Evolutionary conservation across 2,888 invertebrate genomes (phyloP).

Genomic region (Cryptophagus acutangulus): DNA sequence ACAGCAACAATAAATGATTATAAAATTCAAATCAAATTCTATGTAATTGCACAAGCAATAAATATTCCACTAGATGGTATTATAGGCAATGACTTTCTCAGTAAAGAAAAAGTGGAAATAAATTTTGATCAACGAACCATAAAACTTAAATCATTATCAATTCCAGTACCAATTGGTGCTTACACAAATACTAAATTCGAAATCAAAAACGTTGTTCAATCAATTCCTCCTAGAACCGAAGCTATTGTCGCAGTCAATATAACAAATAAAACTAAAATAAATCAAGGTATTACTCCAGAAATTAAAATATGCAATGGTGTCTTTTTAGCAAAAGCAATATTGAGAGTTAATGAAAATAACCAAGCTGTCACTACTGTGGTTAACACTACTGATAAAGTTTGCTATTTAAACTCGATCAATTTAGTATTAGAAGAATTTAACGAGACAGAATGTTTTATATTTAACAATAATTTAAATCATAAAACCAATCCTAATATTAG

Average conservation of each 20-base stretch:
- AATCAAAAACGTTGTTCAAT: neutral
- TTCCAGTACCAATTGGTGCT: too few relatives aligned
- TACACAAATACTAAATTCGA: neutral
- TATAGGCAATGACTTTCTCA: constrained; percentile 20
- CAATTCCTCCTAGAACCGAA: constrained; percentile 10
- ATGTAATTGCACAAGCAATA: neutral
- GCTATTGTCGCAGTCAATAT: constrained; percentile 7
- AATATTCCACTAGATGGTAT: constrained; percentile 20
- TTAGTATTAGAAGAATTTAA: constrained; percentile 7
- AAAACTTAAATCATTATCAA: neutral
- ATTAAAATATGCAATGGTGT: neutral
- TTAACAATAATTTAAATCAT: too few relatives aligned
- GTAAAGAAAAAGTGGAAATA: constrained; percentile 9
- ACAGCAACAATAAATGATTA: neutral
- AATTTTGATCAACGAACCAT: constrained; percentile 10
- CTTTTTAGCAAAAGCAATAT: constrained; percentile 8
- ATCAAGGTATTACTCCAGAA: constrained; percentile 7
- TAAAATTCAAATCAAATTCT: neutral
- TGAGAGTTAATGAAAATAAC: constrained; percentile 4
- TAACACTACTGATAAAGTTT: constrained; percentile 7
- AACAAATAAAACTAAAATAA: constrained; percentile 9
- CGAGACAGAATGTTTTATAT: constrained; percentile 1
- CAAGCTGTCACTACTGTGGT: constrained; percentile 9
- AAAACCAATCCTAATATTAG: too few relatives aligned
- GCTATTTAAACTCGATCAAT: constrained; percentile 3